Conservation (phyloP, 2,888 invertebrate genomes). For the Caenorhabditis sp. region DNA sequence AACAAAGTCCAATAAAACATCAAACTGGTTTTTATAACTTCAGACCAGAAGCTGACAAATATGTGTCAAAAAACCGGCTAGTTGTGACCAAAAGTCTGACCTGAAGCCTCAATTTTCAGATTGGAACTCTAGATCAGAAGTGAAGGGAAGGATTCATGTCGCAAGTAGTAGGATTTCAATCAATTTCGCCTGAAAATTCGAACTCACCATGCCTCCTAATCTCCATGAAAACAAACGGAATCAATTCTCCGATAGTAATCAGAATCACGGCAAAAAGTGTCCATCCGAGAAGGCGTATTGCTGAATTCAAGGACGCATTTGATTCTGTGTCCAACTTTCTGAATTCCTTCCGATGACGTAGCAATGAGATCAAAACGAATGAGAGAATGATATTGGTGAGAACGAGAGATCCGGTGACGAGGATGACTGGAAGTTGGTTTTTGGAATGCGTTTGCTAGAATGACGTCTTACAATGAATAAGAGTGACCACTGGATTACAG, state of each 20-base stretch:
- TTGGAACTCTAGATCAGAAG: no score
- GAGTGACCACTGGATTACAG: constrained; percentile 23
- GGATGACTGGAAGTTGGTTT: constrained; percentile 28
- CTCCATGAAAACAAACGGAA: constrained; percentile 16
- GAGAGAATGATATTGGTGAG: constrained; percentile 6
- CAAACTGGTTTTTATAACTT: no score
- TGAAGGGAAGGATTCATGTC: no score
- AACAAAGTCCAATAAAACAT: no score
- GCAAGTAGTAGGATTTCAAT: no score
- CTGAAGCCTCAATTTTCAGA: no score
- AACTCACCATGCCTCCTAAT: constrained; percentile 9
- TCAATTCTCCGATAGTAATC: constrained; percentile 10
- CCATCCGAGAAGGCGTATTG: constrained; percentile 22
- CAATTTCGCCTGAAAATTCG: neutral
- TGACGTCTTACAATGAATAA: constrained; percentile 38
- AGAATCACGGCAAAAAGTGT: constrained; percentile 27
- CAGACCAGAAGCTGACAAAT: no score
- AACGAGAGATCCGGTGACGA: constrained; percentile 34
- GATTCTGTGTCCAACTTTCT: constrained; percentile 31
- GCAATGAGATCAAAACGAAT: constrained; percentile 30
- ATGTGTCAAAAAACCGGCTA: no score
- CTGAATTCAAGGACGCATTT: constrained; percentile 32
- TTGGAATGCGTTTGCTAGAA: no score
- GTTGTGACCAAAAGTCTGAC: no score
- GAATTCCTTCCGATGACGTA: constrained; percentile 22